A percentile compares a stretch with the other conserved stretches of the same genome.
phyloP scores from a whole-genome alignment of 1,140 invertebrate species.

The Apis florea region DNA sequence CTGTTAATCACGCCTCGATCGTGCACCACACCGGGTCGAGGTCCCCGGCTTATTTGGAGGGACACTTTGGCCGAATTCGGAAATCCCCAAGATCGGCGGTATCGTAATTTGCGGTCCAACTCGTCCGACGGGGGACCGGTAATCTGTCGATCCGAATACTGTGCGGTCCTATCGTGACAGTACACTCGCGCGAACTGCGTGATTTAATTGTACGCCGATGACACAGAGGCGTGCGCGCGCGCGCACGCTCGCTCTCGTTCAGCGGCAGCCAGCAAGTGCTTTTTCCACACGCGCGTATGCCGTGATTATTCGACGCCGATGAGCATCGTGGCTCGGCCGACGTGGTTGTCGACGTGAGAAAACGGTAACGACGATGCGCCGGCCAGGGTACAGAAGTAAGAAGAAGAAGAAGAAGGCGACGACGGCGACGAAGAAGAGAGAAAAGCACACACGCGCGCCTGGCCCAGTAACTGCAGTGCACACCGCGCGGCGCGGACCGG shows the following conservation, averaged over 20 bases:
- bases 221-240: conserved; percentile 45
- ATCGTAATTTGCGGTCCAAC: not conserved
- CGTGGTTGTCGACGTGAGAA: conserved; percentile 43
- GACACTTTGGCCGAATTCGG: not conserved
- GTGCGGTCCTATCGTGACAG: not conserved
- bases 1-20: not conserved
- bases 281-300: conserved; percentile 54
- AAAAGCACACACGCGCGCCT: conserved; percentile 77
- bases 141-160: conserved; percentile 18
- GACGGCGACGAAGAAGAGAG: conserved; percentile 64
- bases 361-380: conserved; percentile 33
- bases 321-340: conserved; percentile 52
- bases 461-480: conserved; percentile 79
- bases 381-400: conserved; percentile 24
- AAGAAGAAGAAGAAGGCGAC: conserved; percentile 51
- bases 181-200: conserved; percentile 51
- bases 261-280: conserved; percentile 48
- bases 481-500: conserved; percentile 80
- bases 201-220: conserved; percentile 58
- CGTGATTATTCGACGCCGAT: conserved; percentile 52
- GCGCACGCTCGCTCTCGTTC: conserved; percentile 49
- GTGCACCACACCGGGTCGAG: not conserved
- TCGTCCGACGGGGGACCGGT: conserved; percentile 24
- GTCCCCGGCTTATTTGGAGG: not conserved
- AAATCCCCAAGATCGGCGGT: not conserved